A percentile compares a stretch with the other conserved stretches of the same genome.
These are phyloP conservation scores for Sphaerophoria rueppellii DNA, from an alignment of 2,888 invertebrate species.

Conservation along the genomic window DNA sequence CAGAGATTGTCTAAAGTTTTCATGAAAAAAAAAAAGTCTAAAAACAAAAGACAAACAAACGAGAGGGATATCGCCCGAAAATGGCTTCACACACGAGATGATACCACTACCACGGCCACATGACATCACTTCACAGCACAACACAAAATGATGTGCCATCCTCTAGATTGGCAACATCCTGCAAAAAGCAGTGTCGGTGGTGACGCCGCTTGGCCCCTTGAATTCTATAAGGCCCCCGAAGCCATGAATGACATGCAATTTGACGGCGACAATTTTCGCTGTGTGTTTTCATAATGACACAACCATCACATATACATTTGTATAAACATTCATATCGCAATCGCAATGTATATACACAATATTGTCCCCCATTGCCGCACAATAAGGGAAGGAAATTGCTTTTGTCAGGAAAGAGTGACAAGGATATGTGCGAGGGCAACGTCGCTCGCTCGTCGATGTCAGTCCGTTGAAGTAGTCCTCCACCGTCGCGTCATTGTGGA, in stretches of 20 bases:
- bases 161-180: constrained; percentile 53
- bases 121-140: constrained; percentile 39
- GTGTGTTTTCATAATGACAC: constrained; percentile 38
- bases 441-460: constrained; percentile 1
- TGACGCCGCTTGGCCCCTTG: not conserved
- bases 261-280: constrained; percentile 68
- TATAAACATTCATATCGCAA: not conserved
- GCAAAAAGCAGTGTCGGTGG: constrained; percentile 2
- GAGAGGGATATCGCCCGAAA: constrained; percentile 3
- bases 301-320: constrained; percentile 21
- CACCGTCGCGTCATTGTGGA: not conserved
- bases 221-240: not conserved
- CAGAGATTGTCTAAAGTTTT: constrained; percentile 28
- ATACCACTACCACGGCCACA: constrained; percentile 19
- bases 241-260: constrained; percentile 67
- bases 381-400: constrained; percentile 67
- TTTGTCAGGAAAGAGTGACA: constrained; percentile 62
- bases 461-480: not conserved
- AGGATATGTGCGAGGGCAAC: constrained; percentile 47
- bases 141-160: constrained; percentile 26
- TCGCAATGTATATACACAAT: not conserved
- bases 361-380: constrained; percentile 26
- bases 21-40: not conserved
- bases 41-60: not conserved
- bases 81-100: constrained; percentile 9